A percentile compares a stretch with the other conserved stretches of the same genome.
phyloP scores from a whole-genome alignment of 2,797 vertebrate genomes.

The Tapera naevia region DNA sequence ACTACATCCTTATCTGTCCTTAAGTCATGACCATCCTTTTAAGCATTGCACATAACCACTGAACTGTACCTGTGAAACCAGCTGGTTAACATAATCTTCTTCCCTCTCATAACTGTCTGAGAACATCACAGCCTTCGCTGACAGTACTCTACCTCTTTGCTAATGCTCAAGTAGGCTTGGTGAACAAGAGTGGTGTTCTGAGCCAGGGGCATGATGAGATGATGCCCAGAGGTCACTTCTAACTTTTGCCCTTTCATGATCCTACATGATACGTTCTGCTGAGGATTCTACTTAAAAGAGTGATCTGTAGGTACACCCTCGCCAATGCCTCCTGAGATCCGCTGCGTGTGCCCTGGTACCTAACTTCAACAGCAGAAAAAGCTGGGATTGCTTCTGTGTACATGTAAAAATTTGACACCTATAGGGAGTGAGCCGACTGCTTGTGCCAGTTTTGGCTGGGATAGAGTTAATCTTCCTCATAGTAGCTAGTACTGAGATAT shows the following conservation, averaged over 20 bases:
- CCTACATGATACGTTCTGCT: not conserved
- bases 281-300: not conserved
- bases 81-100: accelerated
- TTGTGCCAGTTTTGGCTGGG: not conserved
- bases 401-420: not conserved
- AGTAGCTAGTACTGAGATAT: too few species aligned
- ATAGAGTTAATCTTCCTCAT: too few species aligned
- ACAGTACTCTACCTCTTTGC: not conserved
- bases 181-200: not conserved
- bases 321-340: not conserved
- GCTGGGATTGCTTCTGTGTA: not conserved
- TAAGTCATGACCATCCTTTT: not conserved
- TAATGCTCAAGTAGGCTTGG: not conserved
- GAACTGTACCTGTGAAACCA: not conserved
- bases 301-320: not conserved
- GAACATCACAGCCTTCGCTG: not conserved
- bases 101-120: not conserved
- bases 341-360: not conserved
- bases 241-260: not conserved
- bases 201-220: not conserved
- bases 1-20: not conserved
- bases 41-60: not conserved
- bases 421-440: not conserved
- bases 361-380: not conserved
- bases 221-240: not conserved